phyloP scores from a whole-genome alignment of 2,888 invertebrate genomes.

The Erannis defoliaria region DNA sequence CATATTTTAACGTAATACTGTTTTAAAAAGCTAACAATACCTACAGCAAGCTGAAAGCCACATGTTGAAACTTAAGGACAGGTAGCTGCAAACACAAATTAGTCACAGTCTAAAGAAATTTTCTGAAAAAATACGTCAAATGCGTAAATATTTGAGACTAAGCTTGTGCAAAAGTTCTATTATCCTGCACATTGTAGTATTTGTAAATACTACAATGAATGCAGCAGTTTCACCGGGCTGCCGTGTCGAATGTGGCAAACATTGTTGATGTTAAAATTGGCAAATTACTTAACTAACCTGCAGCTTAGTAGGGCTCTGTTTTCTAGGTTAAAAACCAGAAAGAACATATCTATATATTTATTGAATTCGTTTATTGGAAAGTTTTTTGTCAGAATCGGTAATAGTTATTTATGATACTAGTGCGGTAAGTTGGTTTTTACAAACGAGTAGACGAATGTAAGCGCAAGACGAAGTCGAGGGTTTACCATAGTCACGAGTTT shows the following conservation, averaged over 20 bases:
- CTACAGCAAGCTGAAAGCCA: background rate
- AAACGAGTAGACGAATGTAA: no score
- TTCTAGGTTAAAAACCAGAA: no score
- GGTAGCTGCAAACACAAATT: slow-evolving; percentile 2
- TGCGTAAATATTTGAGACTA: slow-evolving; percentile 23
- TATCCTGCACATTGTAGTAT: no score
- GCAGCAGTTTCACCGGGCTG: slow-evolving; percentile 17
- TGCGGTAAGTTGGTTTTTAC: no score
- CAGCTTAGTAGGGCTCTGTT: no score
- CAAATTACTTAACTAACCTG: slow-evolving; percentile 5
- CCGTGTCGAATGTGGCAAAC: slow-evolving; percentile 1
- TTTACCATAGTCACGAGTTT: no score
- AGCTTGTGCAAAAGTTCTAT: slow-evolving; percentile 21
- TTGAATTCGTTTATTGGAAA: no score
- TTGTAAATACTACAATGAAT: slow-evolving; percentile 16
- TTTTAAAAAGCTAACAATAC: slow-evolving; percentile 10
- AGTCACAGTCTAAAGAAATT: slow-evolving; percentile 16
- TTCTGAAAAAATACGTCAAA: slow-evolving; percentile 1
- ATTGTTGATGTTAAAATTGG: slow-evolving; percentile 3
- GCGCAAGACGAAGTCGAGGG: no score
- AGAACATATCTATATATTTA: no score
- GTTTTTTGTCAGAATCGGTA: no score
- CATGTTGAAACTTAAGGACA: slow-evolving; percentile 6
- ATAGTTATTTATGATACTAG: no score
- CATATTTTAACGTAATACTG: background rate